Evolutionary conservation across 2,888 invertebrate species (phyloP).

Genomic region (Ptychoptera contaminata): DNA sequence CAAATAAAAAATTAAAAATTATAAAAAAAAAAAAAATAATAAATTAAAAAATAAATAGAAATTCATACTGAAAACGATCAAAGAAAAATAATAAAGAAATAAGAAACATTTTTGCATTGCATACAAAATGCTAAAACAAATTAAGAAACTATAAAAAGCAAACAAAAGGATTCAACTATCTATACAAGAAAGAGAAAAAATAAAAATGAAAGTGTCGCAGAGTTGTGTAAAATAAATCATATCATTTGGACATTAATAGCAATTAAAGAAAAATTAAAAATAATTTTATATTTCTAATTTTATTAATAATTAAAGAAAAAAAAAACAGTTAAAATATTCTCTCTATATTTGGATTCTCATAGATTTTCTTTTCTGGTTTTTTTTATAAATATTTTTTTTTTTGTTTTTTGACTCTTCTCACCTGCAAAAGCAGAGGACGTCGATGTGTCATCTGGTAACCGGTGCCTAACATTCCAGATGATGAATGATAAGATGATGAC

Average conservation of each 20-base stretch:
- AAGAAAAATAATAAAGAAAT: too few relatives aligned
- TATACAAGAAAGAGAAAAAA: neutral
- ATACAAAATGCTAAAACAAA: too few relatives aligned
- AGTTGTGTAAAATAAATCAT: neutral
- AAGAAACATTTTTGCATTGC: too few relatives aligned
- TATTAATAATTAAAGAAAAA: too few relatives aligned
- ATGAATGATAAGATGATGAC: conserved; percentile 3
- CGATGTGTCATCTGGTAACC: conserved; percentile 23
- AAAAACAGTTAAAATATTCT: too few relatives aligned
- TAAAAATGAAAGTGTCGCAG: neutral
- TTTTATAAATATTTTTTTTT: conserved; percentile 2
- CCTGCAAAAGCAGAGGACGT: conserved; percentile 74
- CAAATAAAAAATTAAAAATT: neutral
- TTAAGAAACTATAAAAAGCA: too few relatives aligned
- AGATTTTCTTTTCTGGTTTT: neutral
- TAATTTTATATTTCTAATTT: too few relatives aligned
- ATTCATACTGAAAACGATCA: too few relatives aligned
- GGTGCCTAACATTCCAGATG: conserved; percentile 2
- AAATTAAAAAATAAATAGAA: too few relatives aligned
- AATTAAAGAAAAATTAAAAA: too few relatives aligned
- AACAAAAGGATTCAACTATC: too few relatives aligned
- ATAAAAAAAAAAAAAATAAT: neutral
- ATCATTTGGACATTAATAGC: neutral
- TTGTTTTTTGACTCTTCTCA: conserved; percentile 33
- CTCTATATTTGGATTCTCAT: neutral